Evolutionary conservation across 2,797 vertebrate species (phyloP), one percentile per base, ranked within the genome.

Genomic region (Muscicapa striata): DNA sequence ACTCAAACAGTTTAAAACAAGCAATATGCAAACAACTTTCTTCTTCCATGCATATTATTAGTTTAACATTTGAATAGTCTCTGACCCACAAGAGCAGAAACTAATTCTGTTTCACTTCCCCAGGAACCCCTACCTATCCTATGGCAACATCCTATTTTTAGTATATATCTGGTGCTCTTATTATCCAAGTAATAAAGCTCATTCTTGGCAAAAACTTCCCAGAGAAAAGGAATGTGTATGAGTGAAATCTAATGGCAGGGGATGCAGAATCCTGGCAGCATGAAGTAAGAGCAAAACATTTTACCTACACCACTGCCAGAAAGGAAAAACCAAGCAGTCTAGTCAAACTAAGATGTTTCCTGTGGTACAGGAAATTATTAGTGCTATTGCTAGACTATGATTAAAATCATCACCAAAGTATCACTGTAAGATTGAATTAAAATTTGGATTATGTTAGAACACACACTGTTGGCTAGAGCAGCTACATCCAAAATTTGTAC

Each of bases 391-490:
- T 51, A 41, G n/a, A 62, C 34, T 6, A 14, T 9, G 13, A 66
- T 66, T 32, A 75, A 87, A 89, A 76, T 66, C 40, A 82, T 55
- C 57, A 91, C n/a, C 15, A 10, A 16, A 3, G 20, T 16, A 66
- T 10, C 5, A 21, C 14, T 1, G 0, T 8, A 52, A 66, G 5
- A 46, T 1, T 40, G 23, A 78, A 70, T 22, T 77, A 46, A 68
- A 91, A 55, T 45, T 26, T 46, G 30, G 18, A 49, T 84, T 67
- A 20, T 17, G 32, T 40, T 45, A 57, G 16, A 80, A 19, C 20
- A 55, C 16, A 14, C 8, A 22, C 9, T 21, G 10, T 21, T 78
- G 30, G 20, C 61, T 68, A 15, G 3, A 66, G 38, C 21, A 73
- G 40, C 20, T 58, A 8, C 6, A 74, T 5, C 22, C n/a, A 90